Evolutionary conservation across 2,113 vertebrate species (phyloP).

Genomic region (Probosciger aterrimus): DNA sequence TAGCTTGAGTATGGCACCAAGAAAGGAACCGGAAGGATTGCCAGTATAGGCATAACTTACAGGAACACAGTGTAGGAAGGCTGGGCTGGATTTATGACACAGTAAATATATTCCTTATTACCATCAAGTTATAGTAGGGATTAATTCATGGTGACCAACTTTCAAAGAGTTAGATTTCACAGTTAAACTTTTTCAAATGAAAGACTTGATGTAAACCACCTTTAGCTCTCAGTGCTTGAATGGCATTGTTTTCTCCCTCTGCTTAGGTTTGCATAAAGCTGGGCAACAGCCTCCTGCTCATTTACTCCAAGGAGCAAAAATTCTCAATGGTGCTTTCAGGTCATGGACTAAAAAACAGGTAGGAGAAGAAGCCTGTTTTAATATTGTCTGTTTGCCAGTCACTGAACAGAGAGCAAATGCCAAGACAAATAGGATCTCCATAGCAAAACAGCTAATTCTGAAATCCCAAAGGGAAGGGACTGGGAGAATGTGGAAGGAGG

Average conservation of each 20-base stretch:
- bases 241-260: background rate
- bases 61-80: background rate
- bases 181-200: background rate
- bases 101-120: background rate
- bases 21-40: background rate
- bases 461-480: background rate
- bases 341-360: conserved; percentile 99
- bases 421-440: background rate
- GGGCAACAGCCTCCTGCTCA: conserved; percentile 91
- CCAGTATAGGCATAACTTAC: background rate
- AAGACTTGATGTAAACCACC: background rate
- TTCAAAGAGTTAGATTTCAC: background rate
- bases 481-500: background rate
- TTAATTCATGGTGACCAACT: background rate
- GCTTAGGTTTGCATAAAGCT: conserved; percentile 91
- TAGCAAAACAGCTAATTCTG: background rate
- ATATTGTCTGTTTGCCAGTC: background rate
- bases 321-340: conserved; percentile 97
- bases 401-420: background rate
- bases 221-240: background rate
- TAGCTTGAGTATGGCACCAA: background rate
- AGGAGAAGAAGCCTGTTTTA: background rate
- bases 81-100: background rate
- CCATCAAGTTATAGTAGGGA: background rate
- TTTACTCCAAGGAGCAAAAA: conserved; percentile 95